Percentiles rank a stretch among this genome's conserved stretches.
Conservation (phyloP, 1,140 invertebrate species). For the Scaptodrosophila lebanonensis region DNA sequence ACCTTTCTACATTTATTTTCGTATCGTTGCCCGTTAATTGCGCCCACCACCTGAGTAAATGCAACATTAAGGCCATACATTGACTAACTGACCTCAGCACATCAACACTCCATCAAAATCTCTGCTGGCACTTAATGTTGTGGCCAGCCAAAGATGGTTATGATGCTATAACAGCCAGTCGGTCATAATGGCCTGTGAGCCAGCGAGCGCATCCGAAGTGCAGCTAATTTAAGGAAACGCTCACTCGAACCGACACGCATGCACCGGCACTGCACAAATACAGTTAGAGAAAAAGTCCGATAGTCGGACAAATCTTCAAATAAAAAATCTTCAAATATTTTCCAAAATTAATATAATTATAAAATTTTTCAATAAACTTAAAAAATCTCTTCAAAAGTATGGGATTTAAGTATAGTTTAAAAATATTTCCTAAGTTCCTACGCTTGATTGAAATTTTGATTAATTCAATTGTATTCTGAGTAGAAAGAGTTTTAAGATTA, state of each 20-base stretch:
- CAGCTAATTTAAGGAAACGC: constrained; percentile 72
- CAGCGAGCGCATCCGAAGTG: constrained; percentile 65
- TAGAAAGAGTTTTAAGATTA: background rate
- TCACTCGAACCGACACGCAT: constrained; percentile 50
- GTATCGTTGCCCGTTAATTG: constrained; percentile 46
- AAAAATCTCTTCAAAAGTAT: too few relatives aligned
- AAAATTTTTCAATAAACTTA: too few relatives aligned
- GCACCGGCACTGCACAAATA: constrained; percentile 23
- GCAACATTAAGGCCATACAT: constrained; percentile 55
- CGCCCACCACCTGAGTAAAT: constrained; percentile 54
- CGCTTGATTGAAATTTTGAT: too few relatives aligned
- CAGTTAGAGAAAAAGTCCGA: too few relatives aligned
- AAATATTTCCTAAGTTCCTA: too few relatives aligned
- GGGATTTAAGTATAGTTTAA: too few relatives aligned
- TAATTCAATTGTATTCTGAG: background rate
- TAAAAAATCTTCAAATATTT: background rate
- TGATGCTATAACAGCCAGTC: constrained; percentile 22
- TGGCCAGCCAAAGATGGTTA: constrained; percentile 66
- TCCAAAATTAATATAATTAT: too few relatives aligned
- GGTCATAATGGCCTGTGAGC: constrained; percentile 42
- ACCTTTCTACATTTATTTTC: too few relatives aligned
- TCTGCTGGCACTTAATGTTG: constrained; percentile 57
- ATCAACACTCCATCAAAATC: constrained; percentile 69
- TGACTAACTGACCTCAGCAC: constrained; percentile 52
- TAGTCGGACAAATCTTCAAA: too few relatives aligned